These are phyloP conservation scores for Lycia hirtaria DNA, from an alignment of 2,888 invertebrate genomes.

Conservation along the genomic window DNA sequence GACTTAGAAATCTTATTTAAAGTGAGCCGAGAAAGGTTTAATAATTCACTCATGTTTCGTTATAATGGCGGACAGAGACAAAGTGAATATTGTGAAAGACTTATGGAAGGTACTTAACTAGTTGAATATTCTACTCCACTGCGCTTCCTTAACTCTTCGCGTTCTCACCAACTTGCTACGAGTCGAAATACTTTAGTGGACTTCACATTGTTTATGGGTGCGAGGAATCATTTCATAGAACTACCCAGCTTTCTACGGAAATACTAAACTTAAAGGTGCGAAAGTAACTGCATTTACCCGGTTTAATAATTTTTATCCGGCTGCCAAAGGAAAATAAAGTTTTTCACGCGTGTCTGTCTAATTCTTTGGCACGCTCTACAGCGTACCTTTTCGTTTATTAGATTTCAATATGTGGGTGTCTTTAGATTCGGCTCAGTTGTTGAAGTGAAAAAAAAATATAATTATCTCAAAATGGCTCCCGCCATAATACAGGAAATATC, in stretches of 20 bases:
- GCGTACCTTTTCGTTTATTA: no score
- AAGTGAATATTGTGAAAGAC: conserved; percentile 10
- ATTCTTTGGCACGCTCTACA: no score
- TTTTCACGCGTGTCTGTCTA: no score
- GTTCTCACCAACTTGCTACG: conserved; percentile 52
- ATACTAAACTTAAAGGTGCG: background rate
- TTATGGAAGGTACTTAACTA: conserved; percentile 50
- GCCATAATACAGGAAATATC: no score
- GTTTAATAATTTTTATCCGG: no score
- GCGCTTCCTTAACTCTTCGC: conserved; percentile 46
- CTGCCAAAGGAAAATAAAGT: no score
- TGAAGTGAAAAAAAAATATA: no score
- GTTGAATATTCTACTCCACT: conserved; percentile 64
- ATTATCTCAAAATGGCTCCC: no score
- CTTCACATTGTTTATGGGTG: conserved; percentile 38
- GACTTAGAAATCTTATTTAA: background rate
- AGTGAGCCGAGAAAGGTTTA: background rate
- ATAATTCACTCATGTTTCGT: conserved; percentile 7
- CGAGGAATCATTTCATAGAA: background rate
- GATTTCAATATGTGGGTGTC: no score
- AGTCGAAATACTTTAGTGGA: conserved; percentile 58
- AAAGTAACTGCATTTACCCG: background rate
- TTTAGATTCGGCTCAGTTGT: no score
- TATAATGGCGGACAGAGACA: background rate
- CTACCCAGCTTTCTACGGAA: background rate